Conservation (phyloP, 2,797 vertebrate species). For the Anomalospiza imberbis region DNA sequence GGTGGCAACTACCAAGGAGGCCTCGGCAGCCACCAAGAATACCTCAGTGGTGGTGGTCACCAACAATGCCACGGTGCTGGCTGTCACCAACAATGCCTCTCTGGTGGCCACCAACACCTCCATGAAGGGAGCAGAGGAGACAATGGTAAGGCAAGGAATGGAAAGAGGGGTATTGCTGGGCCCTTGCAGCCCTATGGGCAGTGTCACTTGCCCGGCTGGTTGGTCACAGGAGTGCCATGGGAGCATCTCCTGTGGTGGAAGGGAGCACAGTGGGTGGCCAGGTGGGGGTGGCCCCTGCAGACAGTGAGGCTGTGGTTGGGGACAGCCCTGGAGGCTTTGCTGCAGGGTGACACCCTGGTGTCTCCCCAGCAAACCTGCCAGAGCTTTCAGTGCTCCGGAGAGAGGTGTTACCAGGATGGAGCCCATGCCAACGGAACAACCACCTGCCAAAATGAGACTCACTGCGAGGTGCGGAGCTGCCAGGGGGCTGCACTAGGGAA, state of each 20-base stretch:
- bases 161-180: fast-evolving
- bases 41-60: not conserved
- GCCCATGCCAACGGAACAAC: not conserved
- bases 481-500: not conserved
- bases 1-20: too few relatives aligned
- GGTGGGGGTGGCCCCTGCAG: not conserved
- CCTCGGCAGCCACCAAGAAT: too few relatives aligned
- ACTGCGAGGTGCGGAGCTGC: not conserved
- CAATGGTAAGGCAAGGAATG: not conserved
- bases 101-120: not conserved
- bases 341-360: not conserved
- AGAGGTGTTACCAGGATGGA: constrained; percentile 24
- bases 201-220: fast-evolving
- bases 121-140: not conserved
- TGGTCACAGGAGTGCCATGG: not conserved
- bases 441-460: not conserved
- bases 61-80: not conserved
- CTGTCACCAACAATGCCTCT: not conserved
- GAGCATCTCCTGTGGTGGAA: not conserved
- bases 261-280: not conserved
- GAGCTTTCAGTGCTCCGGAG: constrained; percentile 24
- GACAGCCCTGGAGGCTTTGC: not conserved
- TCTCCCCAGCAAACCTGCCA: constrained; percentile 23
- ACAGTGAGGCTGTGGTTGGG: fast-evolving
- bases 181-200: fast-evolving